These are phyloP conservation scores for Phasia obesa DNA, from an alignment of 2,888 invertebrate genomes.

Conservation along the genomic window DNA sequence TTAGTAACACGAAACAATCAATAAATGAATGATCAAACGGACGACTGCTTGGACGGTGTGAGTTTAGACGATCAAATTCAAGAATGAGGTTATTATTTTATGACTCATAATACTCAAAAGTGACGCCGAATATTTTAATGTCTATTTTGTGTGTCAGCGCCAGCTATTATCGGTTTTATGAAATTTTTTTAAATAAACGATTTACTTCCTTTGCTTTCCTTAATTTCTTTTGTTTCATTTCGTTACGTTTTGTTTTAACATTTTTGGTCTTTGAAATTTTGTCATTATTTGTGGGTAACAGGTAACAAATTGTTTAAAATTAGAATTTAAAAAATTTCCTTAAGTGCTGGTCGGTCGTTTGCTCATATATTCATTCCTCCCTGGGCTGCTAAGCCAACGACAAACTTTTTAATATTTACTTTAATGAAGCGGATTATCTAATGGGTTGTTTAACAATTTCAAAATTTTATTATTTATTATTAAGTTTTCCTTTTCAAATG, in stretches of 20 bases:
- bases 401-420: background rate
- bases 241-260: background rate
- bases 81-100: constrained; percentile 45
- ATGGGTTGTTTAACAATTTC: constrained; percentile 21
- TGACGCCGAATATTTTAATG: constrained; percentile 66
- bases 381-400: background rate
- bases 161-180: constrained; percentile 29
- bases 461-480: background rate
- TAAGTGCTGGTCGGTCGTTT: constrained; percentile 16
- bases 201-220: constrained; percentile 48
- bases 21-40: background rate
- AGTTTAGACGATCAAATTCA: constrained; percentile 10
- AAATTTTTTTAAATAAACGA: constrained; percentile 46
- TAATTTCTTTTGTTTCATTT: constrained; percentile 9
- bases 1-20: constrained; percentile 55
- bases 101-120: constrained; percentile 59
- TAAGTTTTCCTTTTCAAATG: too few species aligned
- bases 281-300: constrained; percentile 28
- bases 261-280: constrained; percentile 13
- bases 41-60: too few species aligned
- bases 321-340: constrained; percentile 34
- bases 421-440: constrained; percentile 26
- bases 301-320: constrained; percentile 49
- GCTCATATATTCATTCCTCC: background rate
- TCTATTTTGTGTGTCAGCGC: constrained; percentile 42